Evolutionary conservation across 2,797 vertebrate species (phyloP).

Genomic region (Anolis apletophallus): DNA sequence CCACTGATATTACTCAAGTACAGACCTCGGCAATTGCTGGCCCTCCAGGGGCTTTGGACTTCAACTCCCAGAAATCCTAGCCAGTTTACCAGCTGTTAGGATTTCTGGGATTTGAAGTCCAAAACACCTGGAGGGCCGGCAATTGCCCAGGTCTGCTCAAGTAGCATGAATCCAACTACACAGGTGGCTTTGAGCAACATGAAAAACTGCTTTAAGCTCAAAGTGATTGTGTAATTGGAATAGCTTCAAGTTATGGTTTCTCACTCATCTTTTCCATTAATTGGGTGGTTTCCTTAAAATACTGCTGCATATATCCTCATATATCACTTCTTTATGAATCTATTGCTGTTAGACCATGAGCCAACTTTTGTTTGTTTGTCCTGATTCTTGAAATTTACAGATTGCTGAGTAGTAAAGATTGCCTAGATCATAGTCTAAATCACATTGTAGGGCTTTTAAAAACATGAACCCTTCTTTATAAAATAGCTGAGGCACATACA

Average conservation of each 20-base stretch:
- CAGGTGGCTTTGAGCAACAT: neutral
- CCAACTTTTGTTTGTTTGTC: neutral
- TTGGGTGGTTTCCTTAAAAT: neutral
- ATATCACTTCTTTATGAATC: neutral
- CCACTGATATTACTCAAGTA: neutral
- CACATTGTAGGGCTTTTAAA: neutral
- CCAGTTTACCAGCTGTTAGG: too few species aligned
- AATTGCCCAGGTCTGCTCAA: too few species aligned
- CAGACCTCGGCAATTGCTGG: too few species aligned
- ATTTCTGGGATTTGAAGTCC: too few species aligned
- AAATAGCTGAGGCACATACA: slow-evolving; percentile 47
- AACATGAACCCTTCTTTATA: slow-evolving; percentile 17
- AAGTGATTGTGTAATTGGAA: neutral
- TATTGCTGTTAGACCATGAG: neutral
- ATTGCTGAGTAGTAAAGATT: neutral
- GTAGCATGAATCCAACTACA: neutral
- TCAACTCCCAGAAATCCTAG: too few species aligned
- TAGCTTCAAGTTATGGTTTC: neutral
- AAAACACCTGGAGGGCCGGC: too few species aligned
- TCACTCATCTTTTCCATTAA: neutral
- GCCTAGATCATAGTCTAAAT: neutral
- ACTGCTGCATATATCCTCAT: neutral
- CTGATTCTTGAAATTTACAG: neutral
- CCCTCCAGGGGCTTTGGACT: too few species aligned
- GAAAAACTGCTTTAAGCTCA: slow-evolving; percentile 3